Evolutionary conservation across 1,140 invertebrate genomes (phyloP), one percentile per base, ranked within the genome.

Genomic region (Drepana arcuata): DNA sequence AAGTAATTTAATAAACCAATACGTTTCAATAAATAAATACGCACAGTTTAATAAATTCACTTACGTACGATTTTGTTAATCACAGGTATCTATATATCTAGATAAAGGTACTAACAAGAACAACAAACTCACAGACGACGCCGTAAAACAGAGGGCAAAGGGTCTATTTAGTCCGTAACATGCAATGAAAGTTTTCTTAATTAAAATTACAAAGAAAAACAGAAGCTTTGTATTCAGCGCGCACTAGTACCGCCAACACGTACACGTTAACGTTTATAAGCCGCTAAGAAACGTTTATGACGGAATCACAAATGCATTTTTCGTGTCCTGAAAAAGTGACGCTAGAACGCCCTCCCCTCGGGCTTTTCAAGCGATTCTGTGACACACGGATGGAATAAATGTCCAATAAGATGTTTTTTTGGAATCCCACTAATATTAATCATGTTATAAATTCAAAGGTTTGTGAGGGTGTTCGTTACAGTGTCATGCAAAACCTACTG

Each of bases 271-370:
- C 4, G 18, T 21, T 9, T 21, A 21, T 13, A 28, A 11, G 27
- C 15, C 27, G 32, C 36, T 30, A 50, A 52, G 56, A 54, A 68
- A 51, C 62, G 61, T 63, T 68, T 71, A 66, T 66, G 53, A 60
- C 53, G 30, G 53, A 65, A 66, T 62, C 59, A 59, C 64, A 68
- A 72, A 72, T 72, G 64, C 58, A 72, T 64, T 72, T 72, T 59
- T 72, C 68, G 55, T 72, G 68, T 72, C 56, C 45, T 60, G 49
- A 69, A 66, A 72, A 69, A 68, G 64, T 59, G 51, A 18, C 28
- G 37, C 35, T 32, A 37, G 33, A 50, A 26, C 37, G 40, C 30
- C 39, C 50, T 46, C 43, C 54, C 42, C 51, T 41, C 40, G 51
- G 53, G 53, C 53, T 53, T 63, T 50, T 45, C 31, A 51, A 41